A percentile compares a stretch with the other conserved stretches of the same genome.
These are phyloP conservation scores for Carettochelys insculpta DNA, from an alignment of 2,113 vertebrate genomes.

Conservation along the genomic window DNA sequence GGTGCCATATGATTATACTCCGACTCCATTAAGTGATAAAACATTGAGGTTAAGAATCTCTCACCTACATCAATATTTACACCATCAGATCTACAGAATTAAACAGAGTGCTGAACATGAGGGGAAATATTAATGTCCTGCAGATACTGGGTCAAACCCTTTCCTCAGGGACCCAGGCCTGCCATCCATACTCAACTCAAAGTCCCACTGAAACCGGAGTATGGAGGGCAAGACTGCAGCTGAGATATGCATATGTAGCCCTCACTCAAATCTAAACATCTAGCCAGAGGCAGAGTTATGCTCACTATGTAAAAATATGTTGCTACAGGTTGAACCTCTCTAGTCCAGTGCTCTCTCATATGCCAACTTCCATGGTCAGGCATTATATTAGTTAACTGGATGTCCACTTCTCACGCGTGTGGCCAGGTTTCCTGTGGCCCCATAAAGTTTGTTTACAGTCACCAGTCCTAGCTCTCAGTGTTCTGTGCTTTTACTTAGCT, in stretches of 20 bases:
- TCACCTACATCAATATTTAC: not conserved
- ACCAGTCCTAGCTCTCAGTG: too few species aligned
- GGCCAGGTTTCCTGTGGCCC: too few species aligned
- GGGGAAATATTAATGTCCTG: not conserved
- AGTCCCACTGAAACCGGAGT: not conserved
- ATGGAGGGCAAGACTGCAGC: not conserved
- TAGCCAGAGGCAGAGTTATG: not conserved
- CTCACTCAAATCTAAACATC: not conserved
- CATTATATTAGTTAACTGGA: too few species aligned
- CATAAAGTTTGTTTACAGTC: too few species aligned
- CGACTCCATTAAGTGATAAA: not conserved
- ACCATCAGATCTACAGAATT: not conserved
- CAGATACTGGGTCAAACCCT: fast-evolving
- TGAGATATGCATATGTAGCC: too few species aligned
- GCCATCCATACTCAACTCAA: too few species aligned
- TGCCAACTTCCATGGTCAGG: too few species aligned
- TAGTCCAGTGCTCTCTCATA: too few species aligned
- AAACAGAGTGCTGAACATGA: not conserved
- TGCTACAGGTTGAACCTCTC: too few species aligned
- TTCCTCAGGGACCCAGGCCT: not conserved
- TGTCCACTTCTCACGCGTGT: too few species aligned
- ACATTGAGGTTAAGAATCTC: not conserved
- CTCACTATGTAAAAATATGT: not conserved
- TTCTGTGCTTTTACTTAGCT: too few species aligned
- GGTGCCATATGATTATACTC: not conserved